Evolutionary conservation across 2,888 invertebrate species (phyloP), one percentile per base, ranked within the genome.

Genomic region (Cheilosia variabilis): DNA sequence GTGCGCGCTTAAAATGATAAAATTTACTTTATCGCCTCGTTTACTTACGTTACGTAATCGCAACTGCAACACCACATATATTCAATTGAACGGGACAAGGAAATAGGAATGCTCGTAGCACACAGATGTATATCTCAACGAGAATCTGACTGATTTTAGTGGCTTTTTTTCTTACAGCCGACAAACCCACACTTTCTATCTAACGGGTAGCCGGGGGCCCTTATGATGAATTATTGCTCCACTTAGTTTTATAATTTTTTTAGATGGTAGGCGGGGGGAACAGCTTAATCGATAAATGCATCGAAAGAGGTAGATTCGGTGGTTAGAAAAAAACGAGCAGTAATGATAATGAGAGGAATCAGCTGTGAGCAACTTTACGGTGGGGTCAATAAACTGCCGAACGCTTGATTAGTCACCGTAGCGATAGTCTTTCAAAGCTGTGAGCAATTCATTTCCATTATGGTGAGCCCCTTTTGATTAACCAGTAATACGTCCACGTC

Each of bases 361-460:
- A 60, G 50, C 22, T 34, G 34, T 2, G 34, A 13, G 24, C n/a
- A 24, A 41, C 45, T 17, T 41, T 41, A 34, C 13, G 15, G 41
- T 52, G 78, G 31, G 78, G 62, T 78, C 63, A 78, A 71, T 65
- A 43, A 71, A 63, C 58, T 78, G 52, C 57, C 63, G 31, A 78
- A 57, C 50, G 78, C 62, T 69, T 71, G 62, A 77, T 68, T 45
- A 37, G 60, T 62, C 77, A 53, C 17, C 3, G 45, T 55, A 22
- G 31, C 19, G n/a, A 66, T 53, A 17, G 7, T 10, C 22, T 22
- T 13, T 37, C 13, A 9, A 22, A 22, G 22, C 13, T 10, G 10
- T 22, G 10, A 50, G 9, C 34, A 34, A 50, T 50, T 50, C 19
- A 19, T 50, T 10, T 50, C 9, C 50, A 50, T 50, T 2, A 3